Percentiles rank a stretch among this genome's conserved stretches.
These are phyloP conservation scores for Pseudomyrmex sp. DNA, from an alignment of 1,140 invertebrate species.

Conservation along the genomic window DNA sequence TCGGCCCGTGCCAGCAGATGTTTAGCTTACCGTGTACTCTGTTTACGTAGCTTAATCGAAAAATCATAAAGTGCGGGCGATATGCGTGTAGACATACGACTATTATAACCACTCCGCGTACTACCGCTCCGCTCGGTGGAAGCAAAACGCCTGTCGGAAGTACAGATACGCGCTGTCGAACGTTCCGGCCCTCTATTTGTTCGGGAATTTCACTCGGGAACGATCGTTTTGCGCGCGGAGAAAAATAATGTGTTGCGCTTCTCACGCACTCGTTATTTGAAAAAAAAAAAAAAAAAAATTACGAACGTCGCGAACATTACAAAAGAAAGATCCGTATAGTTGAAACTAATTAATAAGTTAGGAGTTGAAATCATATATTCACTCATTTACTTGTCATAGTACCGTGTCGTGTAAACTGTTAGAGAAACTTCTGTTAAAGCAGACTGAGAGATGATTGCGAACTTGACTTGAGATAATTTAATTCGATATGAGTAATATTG, in stretches of 20 bases:
- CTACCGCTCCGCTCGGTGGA: constrained; percentile 8
- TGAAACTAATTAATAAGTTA: background rate
- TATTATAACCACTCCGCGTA: constrained; percentile 17
- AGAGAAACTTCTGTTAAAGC: constrained; percentile 42
- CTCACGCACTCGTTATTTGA: background rate
- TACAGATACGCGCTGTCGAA: constrained; percentile 9
- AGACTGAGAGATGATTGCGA: constrained; percentile 12
- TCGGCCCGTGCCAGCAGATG: constrained; percentile 55
- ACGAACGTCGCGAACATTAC: background rate
- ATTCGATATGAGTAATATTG: constrained; percentile 30
- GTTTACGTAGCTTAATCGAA: constrained; percentile 75
- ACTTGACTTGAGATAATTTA: constrained; percentile 41
- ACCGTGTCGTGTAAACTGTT: constrained; percentile 17
- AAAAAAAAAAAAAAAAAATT: background rate
- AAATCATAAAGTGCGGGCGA: constrained; percentile 71
- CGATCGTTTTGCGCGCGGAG: background rate
- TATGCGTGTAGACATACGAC: constrained; percentile 27
- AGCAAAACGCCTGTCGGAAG: constrained; percentile 26
- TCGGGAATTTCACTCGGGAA: constrained; percentile 7
- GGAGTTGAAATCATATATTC: background rate
- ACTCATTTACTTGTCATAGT: constrained; percentile 1
- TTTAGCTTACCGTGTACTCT: constrained; percentile 66
- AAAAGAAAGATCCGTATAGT: background rate
- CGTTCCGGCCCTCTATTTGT: constrained; percentile 18
- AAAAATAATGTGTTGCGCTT: background rate